Evolutionary conservation across 2,888 invertebrate genomes (phyloP).

Genomic region (Autographa gamma): DNA sequence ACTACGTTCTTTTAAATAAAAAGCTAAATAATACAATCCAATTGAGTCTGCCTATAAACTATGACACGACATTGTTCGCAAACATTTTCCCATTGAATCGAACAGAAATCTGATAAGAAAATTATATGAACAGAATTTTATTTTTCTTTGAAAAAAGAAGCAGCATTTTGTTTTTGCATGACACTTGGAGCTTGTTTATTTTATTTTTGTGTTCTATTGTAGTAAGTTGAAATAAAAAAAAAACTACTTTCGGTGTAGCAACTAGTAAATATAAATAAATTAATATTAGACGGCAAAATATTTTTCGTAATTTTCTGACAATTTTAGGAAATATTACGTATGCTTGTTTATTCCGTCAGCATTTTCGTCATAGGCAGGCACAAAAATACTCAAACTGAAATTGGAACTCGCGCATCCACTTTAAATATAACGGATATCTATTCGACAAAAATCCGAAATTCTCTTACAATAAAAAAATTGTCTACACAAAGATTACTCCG

Average conservation of each 20-base stretch:
- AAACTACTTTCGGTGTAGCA: too few species aligned
- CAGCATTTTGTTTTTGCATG: not conserved
- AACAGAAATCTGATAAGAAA: not conserved
- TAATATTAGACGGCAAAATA: too few species aligned
- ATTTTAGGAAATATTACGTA: too few species aligned
- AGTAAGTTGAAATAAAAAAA: not conserved
- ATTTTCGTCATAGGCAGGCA: not conserved
- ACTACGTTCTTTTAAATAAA: not conserved
- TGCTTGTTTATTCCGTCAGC: too few species aligned
- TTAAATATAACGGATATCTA: too few species aligned
- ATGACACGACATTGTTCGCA: not conserved
- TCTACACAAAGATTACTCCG: not conserved
- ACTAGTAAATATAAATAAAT: too few species aligned
- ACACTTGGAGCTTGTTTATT: not conserved
- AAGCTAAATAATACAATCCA: too few species aligned
- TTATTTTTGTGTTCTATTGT: not conserved
- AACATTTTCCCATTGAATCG: not conserved
- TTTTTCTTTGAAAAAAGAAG: not conserved
- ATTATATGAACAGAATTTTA: not conserved
- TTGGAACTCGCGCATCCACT: too few species aligned
- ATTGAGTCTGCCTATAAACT: not conserved
- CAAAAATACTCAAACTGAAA: not conserved
- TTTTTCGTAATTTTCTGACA: too few species aligned
- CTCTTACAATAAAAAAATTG: not conserved
- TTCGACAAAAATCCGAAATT: not conserved